A percentile compares a stretch with the other conserved stretches of the same genome.
Conservation (phyloP, 2,797 vertebrate genomes). For the Sphaeramia orbicularis region DNA sequence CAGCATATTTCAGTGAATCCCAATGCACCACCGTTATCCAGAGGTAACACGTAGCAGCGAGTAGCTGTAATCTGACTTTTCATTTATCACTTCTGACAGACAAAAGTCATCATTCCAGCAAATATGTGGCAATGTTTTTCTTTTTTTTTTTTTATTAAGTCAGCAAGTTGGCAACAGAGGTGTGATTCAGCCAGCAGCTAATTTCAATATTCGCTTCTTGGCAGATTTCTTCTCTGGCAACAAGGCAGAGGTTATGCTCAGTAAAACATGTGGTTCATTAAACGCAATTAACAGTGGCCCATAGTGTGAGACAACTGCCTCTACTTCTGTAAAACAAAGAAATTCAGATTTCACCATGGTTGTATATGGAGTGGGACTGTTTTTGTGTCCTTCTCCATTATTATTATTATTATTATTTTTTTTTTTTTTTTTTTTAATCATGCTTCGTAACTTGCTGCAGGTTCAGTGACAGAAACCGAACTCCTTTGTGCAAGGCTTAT, state of each 20-base stretch:
- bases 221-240: conserved; percentile 56
- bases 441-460: not conserved
- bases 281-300: conserved; percentile 56
- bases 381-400: not conserved
- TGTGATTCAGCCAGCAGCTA: conserved; percentile 47
- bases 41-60: conserved; percentile 13
- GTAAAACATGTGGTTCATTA: conserved; percentile 62
- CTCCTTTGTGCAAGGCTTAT: conserved; percentile 39
- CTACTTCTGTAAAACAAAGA: conserved; percentile 10
- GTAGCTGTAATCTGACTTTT: conserved; percentile 32
- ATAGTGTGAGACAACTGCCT: conserved; percentile 32
- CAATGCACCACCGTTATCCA: conserved; percentile 25
- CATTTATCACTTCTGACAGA: conserved; percentile 50
- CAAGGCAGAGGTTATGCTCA: conserved; percentile 48
- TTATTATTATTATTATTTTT: conserved; percentile 1
- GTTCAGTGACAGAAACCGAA: conserved; percentile 12
- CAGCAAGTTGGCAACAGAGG: conserved; percentile 54
- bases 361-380: conserved; percentile 9
- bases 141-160: conserved; percentile 23
- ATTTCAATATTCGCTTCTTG: conserved; percentile 46
- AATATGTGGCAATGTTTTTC: conserved; percentile 26
- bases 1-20: conserved; percentile 5
- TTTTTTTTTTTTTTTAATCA: conserved; percentile 16
- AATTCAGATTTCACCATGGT: conserved; percentile 2
- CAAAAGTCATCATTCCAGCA: conserved; percentile 28